phyloP scores from a whole-genome alignment of 2,888 invertebrate species.

The Trissolcus japonicus region DNA sequence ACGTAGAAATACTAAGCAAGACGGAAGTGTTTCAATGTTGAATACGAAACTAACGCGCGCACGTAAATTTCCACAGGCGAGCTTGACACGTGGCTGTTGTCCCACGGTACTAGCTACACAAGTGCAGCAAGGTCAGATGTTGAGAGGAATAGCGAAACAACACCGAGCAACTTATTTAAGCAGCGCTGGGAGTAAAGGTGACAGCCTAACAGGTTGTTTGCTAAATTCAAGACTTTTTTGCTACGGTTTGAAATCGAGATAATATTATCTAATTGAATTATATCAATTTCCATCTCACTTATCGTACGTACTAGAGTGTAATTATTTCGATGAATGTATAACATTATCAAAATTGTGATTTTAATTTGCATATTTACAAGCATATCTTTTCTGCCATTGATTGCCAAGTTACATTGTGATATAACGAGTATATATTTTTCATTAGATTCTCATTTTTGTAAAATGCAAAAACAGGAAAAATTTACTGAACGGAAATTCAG shows the following conservation, averaged over 20 bases:
- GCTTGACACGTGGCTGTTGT: constrained; percentile 68
- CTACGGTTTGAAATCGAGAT: not conserved
- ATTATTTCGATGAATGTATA: too few relatives aligned
- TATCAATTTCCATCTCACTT: too few relatives aligned
- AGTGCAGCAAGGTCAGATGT: constrained; percentile 69
- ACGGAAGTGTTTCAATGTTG: constrained; percentile 56
- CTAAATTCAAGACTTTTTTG: constrained; percentile 1
- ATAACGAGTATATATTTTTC: too few relatives aligned
- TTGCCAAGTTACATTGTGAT: too few relatives aligned
- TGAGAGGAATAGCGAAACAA: constrained; percentile 42
- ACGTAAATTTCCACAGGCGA: constrained; percentile 55
- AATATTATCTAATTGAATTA: too few relatives aligned
- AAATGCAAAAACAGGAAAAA: too few relatives aligned
- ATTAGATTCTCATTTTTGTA: too few relatives aligned
- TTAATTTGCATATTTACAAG: too few relatives aligned
- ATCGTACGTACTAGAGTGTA: too few relatives aligned
- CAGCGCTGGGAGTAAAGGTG: constrained; percentile 23
- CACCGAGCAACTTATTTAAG: constrained; percentile 30
- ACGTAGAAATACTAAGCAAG: constrained; percentile 27
- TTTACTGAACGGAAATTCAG: too few relatives aligned
- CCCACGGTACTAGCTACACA: constrained; percentile 68
- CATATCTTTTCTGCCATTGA: too few relatives aligned
- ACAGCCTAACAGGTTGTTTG: constrained; percentile 29
- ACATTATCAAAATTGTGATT: too few relatives aligned
- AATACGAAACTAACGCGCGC: constrained; percentile 53